Evolutionary conservation across 2,888 invertebrate species (phyloP).

Genomic region (Drosophila leonis): DNA sequence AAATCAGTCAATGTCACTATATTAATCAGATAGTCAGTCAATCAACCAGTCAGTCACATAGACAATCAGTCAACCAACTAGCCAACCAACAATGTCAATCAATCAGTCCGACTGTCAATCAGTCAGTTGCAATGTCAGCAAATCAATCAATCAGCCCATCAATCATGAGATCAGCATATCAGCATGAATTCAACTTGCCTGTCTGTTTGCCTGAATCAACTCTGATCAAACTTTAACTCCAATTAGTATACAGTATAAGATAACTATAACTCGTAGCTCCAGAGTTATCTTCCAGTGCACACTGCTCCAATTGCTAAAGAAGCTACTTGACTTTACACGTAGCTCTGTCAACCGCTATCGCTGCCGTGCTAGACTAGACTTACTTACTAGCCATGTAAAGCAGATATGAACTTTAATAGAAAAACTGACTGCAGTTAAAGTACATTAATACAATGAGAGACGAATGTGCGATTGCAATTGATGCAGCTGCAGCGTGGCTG

Average conservation of each 20-base stretch:
- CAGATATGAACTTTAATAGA: background rate
- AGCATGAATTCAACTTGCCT: no score
- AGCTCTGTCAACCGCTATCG: background rate
- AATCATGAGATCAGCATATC: no score
- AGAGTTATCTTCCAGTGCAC: background rate
- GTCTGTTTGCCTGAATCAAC: no score
- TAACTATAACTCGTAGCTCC: background rate
- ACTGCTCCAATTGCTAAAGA: background rate
- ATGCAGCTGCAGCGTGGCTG: constrained; percentile 6
- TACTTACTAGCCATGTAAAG: background rate
- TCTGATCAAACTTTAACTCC: no score
- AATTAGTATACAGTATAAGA: background rate
- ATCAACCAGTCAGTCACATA: background rate
- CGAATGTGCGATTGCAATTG: constrained; percentile 21
- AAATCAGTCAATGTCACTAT: background rate
- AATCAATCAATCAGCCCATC: no score
- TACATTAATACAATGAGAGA: constrained; percentile 34
- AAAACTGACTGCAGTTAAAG: constrained; percentile 15
- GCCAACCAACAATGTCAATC: no score
- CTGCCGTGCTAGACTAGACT: background rate
- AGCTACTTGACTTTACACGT: background rate
- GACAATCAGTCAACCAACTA: no score
- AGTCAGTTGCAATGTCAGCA: no score
- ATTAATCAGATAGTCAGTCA: background rate
- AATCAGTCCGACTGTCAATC: no score